These are phyloP conservation scores for Hydra vulgaris DNA, from an alignment of 30 jellyfish, hydroid and myxozoan species.

Conservation along the genomic window DNA sequence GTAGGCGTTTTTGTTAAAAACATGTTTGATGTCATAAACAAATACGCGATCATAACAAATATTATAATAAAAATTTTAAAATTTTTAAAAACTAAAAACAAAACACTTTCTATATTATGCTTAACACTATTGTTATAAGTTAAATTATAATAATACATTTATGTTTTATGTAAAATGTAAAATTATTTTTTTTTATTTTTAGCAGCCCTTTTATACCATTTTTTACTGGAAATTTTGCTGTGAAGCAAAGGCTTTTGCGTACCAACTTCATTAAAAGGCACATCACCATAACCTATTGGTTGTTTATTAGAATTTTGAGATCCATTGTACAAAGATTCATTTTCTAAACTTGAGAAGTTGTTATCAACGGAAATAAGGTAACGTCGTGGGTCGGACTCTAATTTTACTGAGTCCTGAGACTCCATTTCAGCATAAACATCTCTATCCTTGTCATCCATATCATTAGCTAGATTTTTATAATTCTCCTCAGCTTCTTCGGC, in stretches of 20 bases:
- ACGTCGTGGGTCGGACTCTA: slow-evolving; percentile 65
- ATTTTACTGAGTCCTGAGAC: slow-evolving; percentile 31
- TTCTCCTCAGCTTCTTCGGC: slow-evolving; percentile 72
- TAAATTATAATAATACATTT: too few relatives aligned
- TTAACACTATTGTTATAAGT: too few relatives aligned
- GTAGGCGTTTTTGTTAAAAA: too few relatives aligned
- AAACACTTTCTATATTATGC: too few relatives aligned
- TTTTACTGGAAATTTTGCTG: slow-evolving; percentile 31
- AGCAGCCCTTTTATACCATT: slow-evolving; percentile 33
- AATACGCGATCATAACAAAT: too few relatives aligned
- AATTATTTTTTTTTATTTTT: slow-evolving; percentile 15
- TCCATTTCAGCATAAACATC: slow-evolving; percentile 87
- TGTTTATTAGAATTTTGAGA: slow-evolving; percentile 15
- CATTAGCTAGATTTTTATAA: slow-evolving; percentile 51
- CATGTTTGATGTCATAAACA: too few relatives aligned
- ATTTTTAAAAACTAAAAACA: too few relatives aligned
- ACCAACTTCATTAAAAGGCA: slow-evolving; percentile 42
- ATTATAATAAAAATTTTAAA: too few relatives aligned
- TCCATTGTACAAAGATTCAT: slow-evolving; percentile 22
- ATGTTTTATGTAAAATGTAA: background rate
- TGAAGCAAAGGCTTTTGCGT: slow-evolving; percentile 58
- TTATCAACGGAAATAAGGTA: slow-evolving; percentile 55
- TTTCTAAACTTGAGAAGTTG: slow-evolving; percentile 28
- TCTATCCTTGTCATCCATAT: slow-evolving; percentile 25
- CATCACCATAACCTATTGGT: slow-evolving; percentile 39